A percentile compares a stretch with the other conserved stretches of the same genome.
Conservation (phyloP, 2,113 vertebrate species). For the Rana temporaria region DNA sequence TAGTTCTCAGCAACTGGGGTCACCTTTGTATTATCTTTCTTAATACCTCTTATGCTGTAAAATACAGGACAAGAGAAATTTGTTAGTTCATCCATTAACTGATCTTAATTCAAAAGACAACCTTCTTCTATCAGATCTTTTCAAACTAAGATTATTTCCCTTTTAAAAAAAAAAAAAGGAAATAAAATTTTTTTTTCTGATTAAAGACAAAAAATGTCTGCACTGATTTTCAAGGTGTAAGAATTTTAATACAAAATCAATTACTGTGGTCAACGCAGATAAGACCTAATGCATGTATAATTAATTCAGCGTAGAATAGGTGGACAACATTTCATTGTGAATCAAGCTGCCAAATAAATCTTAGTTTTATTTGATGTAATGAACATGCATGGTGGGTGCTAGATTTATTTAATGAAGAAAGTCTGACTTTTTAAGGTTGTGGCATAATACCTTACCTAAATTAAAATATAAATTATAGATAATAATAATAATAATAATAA, state of each 20-base stretch:
- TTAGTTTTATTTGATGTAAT: slow-evolving; percentile 34
- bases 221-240: slow-evolving; percentile 23
- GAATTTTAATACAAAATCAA: slow-evolving; percentile 49
- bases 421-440: not conserved
- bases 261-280: slow-evolving; percentile 35
- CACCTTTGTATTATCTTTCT: too few relatives aligned
- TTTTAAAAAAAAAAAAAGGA: not conserved
- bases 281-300: slow-evolving; percentile 45
- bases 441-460: not conserved
- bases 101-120: slow-evolving; percentile 26
- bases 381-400: slow-evolving; percentile 15
- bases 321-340: slow-evolving; percentile 52
- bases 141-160: slow-evolving; percentile 13
- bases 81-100: slow-evolving; percentile 18
- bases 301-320: not conserved
- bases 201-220: slow-evolving; percentile 29
- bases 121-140: not conserved
- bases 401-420: slow-evolving; percentile 43
- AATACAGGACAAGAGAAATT: not conserved
- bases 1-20: too few relatives aligned
- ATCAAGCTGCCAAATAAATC: slow-evolving; percentile 25
- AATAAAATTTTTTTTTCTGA: slow-evolving; percentile 22
- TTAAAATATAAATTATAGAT: not conserved
- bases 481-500: too few relatives aligned
- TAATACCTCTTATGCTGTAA: not conserved